phyloP scores from a whole-genome alignment of 2,113 vertebrate species.

The Delphinapterus leucas region DNA sequence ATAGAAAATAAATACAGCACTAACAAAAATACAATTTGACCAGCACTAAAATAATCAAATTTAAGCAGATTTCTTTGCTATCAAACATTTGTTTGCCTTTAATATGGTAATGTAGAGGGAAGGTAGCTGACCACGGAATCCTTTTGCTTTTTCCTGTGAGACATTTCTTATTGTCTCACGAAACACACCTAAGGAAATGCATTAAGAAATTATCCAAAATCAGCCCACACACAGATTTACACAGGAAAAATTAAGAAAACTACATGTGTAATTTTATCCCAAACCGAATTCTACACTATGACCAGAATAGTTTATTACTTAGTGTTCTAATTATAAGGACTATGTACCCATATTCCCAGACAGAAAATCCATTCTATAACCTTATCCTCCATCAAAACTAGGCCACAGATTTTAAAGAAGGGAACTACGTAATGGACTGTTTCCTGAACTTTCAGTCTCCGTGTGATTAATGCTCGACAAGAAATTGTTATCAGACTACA shows the following conservation, averaged over 20 bases:
- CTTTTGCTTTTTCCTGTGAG: background rate
- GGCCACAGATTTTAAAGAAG: background rate
- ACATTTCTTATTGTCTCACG: background rate
- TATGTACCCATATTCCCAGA: background rate
- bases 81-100: background rate
- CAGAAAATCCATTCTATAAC: background rate
- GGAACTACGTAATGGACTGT: accelerated
- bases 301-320: background rate
- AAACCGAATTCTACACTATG: background rate
- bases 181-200: background rate
- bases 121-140: background rate
- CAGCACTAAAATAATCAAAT: background rate
- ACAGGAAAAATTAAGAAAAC: background rate
- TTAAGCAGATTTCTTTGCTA: background rate
- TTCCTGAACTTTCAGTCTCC: background rate
- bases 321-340: background rate
- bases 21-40: background rate
- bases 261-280: background rate
- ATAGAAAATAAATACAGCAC: background rate
- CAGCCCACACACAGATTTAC: background rate
- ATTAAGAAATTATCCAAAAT: background rate
- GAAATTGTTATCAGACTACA: background rate
- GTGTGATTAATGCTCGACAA: background rate
- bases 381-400: background rate
- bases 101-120: background rate